Evolutionary conservation across 2,888 invertebrate genomes (phyloP), one percentile per base, ranked within the genome.

Genomic region (Drosophila cognata): DNA sequence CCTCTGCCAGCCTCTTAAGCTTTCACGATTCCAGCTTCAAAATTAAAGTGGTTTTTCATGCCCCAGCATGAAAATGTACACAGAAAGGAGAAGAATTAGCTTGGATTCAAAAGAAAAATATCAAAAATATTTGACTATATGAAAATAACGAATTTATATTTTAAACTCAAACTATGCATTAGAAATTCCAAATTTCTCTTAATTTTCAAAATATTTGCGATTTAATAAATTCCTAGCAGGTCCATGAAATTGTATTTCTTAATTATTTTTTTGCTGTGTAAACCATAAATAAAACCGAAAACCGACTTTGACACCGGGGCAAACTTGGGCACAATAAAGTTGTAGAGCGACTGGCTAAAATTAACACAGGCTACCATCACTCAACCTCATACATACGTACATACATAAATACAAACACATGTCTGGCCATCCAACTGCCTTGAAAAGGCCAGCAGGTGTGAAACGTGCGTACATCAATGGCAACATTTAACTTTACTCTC

Each of bases 401-500:
- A 25, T 53, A 18, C 25, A 35, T 3, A 21, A 46, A 28, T 11
- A 36, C 16, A 36, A 4, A 21, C 29, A 18, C 25, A 25, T 38
- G 29, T 38, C n/a, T 21, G 18, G 51, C 29, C 33, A 43, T 38
- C 29, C 56, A 38, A 7, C 48, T 58, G 50, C 50, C 51, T 48
- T 51, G 69, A 82, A 88, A 62, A 53, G 72, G 65, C 63, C 67
- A 67, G 50, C 90, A 89, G 89, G 85, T 86, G 91, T 87, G 85
- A 89, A 90, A 90, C 73, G 84, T 84, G 91, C 85, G 88, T 85
- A 81, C 74, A 73, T 81, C 84, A 86, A 74, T 80, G 82, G 60
- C 70, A 86, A 53, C 55, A 70, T 56, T 59, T 50, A 53, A 35
- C 50, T 74, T 53, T 48, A 16, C 55, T 29, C 41, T 38, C 38